These are phyloP conservation scores for Tiphia femorata DNA, from an alignment of 2,888 invertebrate species.

Conservation along the genomic window DNA sequence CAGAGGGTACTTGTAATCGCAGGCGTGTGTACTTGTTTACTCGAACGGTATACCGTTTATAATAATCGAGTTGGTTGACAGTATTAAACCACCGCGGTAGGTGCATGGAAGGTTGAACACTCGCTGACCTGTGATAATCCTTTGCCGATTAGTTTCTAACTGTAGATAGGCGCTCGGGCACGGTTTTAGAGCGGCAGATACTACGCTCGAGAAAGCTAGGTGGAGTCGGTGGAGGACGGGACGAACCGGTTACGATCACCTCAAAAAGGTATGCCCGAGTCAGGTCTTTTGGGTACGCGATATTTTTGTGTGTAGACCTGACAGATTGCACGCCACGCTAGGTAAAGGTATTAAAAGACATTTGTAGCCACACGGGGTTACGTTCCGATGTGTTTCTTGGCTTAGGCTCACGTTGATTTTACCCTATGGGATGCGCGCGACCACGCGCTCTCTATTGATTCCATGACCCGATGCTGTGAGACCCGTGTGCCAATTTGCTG, in stretches of 20 bases:
- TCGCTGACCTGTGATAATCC: slow-evolving; percentile 59
- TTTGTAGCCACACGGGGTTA: background rate
- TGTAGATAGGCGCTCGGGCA: slow-evolving; percentile 49
- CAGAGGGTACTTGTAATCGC: no score
- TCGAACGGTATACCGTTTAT: slow-evolving; percentile 42
- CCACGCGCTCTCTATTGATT: slow-evolving; percentile 54
- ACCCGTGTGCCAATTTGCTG: slow-evolving; percentile 51
- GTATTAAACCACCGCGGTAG: slow-evolving; percentile 45
- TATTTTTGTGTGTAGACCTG: slow-evolving; percentile 30
- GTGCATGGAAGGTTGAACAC: slow-evolving; percentile 57
- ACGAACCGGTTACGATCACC: slow-evolving; percentile 48
- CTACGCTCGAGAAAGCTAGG: slow-evolving; percentile 43
- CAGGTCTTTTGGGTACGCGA: slow-evolving; percentile 37
- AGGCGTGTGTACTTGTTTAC: no score
- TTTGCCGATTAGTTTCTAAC: slow-evolving; percentile 59
- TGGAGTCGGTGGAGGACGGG: slow-evolving; percentile 29
- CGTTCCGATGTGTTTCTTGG: slow-evolving; percentile 9
- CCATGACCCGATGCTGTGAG: slow-evolving; percentile 44
- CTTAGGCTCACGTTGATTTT: slow-evolving; percentile 37
- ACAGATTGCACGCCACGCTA: slow-evolving; percentile 22
- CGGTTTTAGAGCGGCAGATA: slow-evolving; percentile 47
- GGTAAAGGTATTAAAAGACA: slow-evolving; percentile 8
- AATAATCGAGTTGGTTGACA: slow-evolving; percentile 42
- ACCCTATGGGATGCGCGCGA: slow-evolving; percentile 54
- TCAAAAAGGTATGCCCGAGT: slow-evolving; percentile 45